Base-by-base conservation (phyloP, 2,888 invertebrate genomes). In the Serripes groenlandicus region DNA sequence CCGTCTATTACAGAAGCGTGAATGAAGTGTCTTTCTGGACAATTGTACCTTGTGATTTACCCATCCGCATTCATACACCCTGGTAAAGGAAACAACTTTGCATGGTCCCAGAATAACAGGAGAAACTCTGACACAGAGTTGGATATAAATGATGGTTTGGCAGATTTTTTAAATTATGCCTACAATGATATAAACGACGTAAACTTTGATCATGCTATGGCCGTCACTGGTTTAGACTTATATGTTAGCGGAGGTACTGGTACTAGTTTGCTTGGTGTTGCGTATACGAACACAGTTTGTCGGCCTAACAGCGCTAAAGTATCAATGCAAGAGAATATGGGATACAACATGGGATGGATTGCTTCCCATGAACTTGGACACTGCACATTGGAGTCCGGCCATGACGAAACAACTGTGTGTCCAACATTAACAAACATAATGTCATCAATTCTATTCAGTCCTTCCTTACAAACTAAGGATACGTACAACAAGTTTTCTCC, bases 401-500 rank as follows among this genome's bases (percentile, higher is more conserved):
- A 70, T 30, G 70, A 70, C 34, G 15, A 42, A 4, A 4, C 37
- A 5, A n/a, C n/a, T n/a, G n/a, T n/a, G n/a, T 70, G 70, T 52
- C 70, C 70, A 3, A 54, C 70, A 1, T 11, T 28, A 4, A 70
- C 52, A 15, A 52, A 70, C 42, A 32, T 70, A 3, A 70, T 70
- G 70, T 70, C 70, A 28, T 30, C 70, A 26, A 21, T 32, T 4
- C 26, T 70, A 18, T 49, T 70, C 28, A 52, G 30, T 9, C 70
- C 70, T 28, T 21, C 42, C 3, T 11, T 52, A 26, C n/a, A 28
- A 15, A 70, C 70, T 1, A 28, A 49, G n/a, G 34, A 15, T 30
- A 70, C 70, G 26, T 70, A 70, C 52, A 70, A 21, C 23, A 70
- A 70, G 30, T 70, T 70, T 52, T 70, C 70, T 9, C 2, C 21